Evolutionary conservation across 2,888 invertebrate genomes (phyloP).

Genomic region (Apamea sordens): DNA sequence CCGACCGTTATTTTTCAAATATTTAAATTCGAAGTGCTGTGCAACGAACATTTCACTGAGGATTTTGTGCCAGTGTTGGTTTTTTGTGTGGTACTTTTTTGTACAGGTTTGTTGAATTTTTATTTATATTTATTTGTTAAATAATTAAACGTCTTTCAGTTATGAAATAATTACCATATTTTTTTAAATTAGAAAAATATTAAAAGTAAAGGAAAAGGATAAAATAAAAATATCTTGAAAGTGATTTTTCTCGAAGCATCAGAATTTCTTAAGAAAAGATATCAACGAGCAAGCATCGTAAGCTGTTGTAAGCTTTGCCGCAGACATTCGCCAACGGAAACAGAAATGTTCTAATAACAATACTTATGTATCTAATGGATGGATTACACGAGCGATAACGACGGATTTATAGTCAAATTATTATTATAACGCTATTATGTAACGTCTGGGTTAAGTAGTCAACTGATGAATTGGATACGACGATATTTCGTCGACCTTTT

Average conservation of each 20-base stretch:
- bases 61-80: conserved; percentile 86
- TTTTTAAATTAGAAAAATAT: neutral
- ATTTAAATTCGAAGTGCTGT: conserved; percentile 82
- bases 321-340: conserved; percentile 62
- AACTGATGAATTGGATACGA: conserved; percentile 16
- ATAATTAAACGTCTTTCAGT: neutral
- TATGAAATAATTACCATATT: neutral
- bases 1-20: conserved; percentile 73
- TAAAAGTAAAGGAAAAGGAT: neutral
- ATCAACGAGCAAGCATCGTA: conserved; percentile 79
- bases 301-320: conserved; percentile 57
- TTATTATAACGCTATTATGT: conserved; percentile 50
- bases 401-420: conserved; percentile 35
- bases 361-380: conserved; percentile 44
- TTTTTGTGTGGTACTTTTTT: conserved; percentile 70
- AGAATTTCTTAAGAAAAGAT: conserved; percentile 79
- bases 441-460: conserved; percentile 11
- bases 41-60: conserved; percentile 81
- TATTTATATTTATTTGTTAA: conserved; percentile 39
- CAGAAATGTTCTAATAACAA: conserved; percentile 52
- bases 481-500: conserved; percentile 25
- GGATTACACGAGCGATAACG: conserved; percentile 46
- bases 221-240: neutral
- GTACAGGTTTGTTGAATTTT: conserved; percentile 76
- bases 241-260: neutral